Evolutionary conservation across 2,888 invertebrate species (phyloP), one percentile per base, ranked within the genome.

Genomic region (Drosophila antonietae): DNA sequence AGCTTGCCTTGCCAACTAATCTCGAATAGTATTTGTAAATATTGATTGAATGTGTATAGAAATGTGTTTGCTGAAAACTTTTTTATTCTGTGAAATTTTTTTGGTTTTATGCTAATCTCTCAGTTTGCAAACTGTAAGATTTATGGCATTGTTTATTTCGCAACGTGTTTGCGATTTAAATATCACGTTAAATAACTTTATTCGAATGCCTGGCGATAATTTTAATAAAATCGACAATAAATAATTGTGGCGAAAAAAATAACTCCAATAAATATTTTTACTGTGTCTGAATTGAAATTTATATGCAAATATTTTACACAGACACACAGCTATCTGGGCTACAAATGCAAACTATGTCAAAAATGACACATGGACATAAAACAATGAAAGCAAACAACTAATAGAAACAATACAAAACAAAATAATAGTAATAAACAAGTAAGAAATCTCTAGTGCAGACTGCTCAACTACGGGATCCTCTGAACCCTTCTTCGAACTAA

Each of bases 311-410:
- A 60, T 63, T 46, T 63, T 15, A 7, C 47, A 33, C 10, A 31
- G 14, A 6, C 23, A 23, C 8, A n/a, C 23, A 28, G 28, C 12
- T 43, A 23, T 37, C 41, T 18, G 20, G 51, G 46, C 33, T 55
- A 47, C 69, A 62, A 67, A 56, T 70, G 71, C 69, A 81, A 82
- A 82, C 80, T 76, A 74, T 88, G 85, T 68, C 80, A 81, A 76
- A 72, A 87, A 79, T 67, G 82, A 73, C 83, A 85, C 72, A 75
- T 68, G 71, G 61, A 35, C 55, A 28, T 35, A 80, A 14, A 10
- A 8, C 1, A n/a, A 41, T 3, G 7, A 9, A 82, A 80, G 76
- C 80, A 80, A 78, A 65, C 76, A 68, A 15, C 9, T 28, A n/a
- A 49, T 31, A 49, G n/a, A 78, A 76, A 61, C 83, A 76, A 83